phyloP scores from a whole-genome alignment of 2,797 vertebrate genomes.

The Sphaeramia orbicularis region DNA sequence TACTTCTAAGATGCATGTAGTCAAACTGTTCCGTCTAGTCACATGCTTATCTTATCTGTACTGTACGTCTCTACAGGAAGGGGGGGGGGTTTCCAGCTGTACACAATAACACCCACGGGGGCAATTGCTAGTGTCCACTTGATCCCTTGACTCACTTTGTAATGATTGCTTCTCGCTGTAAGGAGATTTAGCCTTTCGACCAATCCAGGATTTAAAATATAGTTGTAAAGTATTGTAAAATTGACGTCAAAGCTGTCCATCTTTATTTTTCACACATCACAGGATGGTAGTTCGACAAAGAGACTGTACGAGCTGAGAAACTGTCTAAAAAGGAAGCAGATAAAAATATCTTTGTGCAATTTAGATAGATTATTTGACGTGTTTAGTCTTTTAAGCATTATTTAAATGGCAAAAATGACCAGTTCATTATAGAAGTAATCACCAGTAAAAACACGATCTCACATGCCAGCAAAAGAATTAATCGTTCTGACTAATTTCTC shows the following conservation, averaged over 20 bases:
- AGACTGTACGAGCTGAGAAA: too few species aligned
- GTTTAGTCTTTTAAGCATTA: too few species aligned
- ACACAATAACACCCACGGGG: conserved; percentile 47
- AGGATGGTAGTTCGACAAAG: neutral
- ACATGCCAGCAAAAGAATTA: neutral
- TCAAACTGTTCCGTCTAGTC: conserved; percentile 20
- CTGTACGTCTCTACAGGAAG: conserved; percentile 27
- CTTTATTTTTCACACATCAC: neutral
- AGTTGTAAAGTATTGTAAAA: conserved; percentile 36
- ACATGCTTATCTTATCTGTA: conserved; percentile 19
- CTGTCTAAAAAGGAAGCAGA: too few species aligned
- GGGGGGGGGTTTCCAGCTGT: conserved; percentile 23
- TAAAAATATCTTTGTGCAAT: too few species aligned
- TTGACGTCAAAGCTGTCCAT: conserved; percentile 31
- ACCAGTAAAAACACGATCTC: neutral
- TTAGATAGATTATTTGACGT: too few species aligned
- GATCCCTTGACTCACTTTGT: conserved; percentile 73
- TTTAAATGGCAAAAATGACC: too few species aligned
- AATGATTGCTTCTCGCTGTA: conserved; percentile 77
- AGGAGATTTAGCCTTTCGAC: conserved; percentile 74
- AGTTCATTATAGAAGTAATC: too few species aligned
- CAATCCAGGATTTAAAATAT: conserved; percentile 67
- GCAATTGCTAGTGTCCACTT: conserved; percentile 61
- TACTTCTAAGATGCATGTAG: conserved; percentile 1
- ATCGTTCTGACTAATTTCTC: neutral